Evolutionary conservation across 1,140 invertebrate species (phyloP).

Genomic region (Scylla paramamosain): DNA sequence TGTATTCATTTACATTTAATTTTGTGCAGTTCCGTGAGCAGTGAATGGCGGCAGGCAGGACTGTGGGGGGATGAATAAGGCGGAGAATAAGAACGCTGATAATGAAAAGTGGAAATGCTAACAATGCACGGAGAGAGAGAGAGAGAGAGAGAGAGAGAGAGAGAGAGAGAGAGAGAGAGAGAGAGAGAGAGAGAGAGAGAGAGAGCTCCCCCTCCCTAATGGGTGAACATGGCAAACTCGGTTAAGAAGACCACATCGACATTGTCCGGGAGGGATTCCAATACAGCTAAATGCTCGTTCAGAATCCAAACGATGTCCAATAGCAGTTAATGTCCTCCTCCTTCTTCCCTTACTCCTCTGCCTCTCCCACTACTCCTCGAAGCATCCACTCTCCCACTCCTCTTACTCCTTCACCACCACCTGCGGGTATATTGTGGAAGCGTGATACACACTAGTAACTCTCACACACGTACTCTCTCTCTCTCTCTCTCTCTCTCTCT

Average conservation of each 20-base stretch:
- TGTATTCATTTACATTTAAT: too few relatives aligned
- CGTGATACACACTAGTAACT: too few relatives aligned
- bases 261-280: background rate
- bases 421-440: too few relatives aligned
- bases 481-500: too few relatives aligned
- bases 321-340: background rate
- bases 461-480: background rate
- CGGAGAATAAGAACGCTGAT: background rate
- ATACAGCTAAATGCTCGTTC: background rate
- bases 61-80: background rate
- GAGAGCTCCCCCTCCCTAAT: background rate
- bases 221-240: background rate
- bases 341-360: background rate
- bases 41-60: background rate
- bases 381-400: background rate
- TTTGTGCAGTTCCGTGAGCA: too few relatives aligned
- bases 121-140: background rate
- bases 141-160: background rate
- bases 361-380: background rate
- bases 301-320: background rate
- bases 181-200: conserved; percentile 20
- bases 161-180: background rate
- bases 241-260: conserved; percentile 21
- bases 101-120: background rate
- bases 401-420: background rate